Base-by-base conservation (phyloP, 2,888 invertebrate genomes). In the Callinectes sapidus region DNA sequence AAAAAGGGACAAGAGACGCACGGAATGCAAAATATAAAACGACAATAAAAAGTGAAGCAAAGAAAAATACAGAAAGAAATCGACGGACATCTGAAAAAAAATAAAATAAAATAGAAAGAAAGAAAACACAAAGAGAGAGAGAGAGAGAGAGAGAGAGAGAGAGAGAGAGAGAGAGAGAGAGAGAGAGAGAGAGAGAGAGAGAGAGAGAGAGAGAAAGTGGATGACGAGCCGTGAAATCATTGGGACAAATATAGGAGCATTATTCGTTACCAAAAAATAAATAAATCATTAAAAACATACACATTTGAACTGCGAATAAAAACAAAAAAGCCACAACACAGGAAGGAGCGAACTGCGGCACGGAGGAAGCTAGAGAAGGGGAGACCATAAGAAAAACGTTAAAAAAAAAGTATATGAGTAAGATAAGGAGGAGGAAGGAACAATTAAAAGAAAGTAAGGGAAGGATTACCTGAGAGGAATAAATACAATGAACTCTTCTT, bases 131-230 rank as follows among this genome's bases (percentile, higher is more conserved):
- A 81, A 81, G 35, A 35, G 35, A 35, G 42, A 48, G n/a, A 71
- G 77, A 77, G 77, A 48, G 39, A 42, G 42, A n/a, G 55, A 61
- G 66, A 35, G 32, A 66, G 66, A 35, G 86, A 86, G 90, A 90
- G 87, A 88, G 88, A 91, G 90, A 81, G 90, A 81, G 81, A 81
- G 90, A 90, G 90, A 81, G 81, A 81, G 90, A 90, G 90, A 81
- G 81, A 81, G 90, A 81, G 77, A 55, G 91, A 91, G 91, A 77
- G 91, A 71, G 86, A 55, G 86, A 87, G 87, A 61, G 71, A 87
- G 87, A 66, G 91, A 91, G 87, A 87, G 91, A 87, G 48, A 90
- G 77, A 77, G 77, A 90, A 18, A 66, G 39, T 3, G n/a, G n/a
- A n/a, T n/a, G n/a, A n/a, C n/a, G n/a, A n/a, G n/a, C n/a, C n/a